Percentiles rank a stretch among this genome's conserved stretches.
Conservation (phyloP, 1,140 invertebrate genomes). For the Mactra quadrangularis region DNA sequence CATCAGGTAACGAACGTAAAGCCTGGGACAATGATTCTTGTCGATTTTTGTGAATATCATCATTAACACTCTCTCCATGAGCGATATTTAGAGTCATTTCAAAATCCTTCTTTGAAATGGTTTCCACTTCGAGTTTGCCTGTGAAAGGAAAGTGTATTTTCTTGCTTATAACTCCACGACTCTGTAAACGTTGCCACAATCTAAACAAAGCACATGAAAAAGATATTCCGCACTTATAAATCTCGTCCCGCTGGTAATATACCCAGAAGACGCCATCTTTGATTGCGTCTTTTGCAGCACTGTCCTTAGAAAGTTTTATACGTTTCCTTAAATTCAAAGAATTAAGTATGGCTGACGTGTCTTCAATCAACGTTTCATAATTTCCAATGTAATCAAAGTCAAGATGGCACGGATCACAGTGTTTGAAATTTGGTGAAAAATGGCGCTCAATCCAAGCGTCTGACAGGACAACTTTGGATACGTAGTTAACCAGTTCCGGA, state of each 20-base stretch:
- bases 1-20: neutral
- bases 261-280: conserved; percentile 22
- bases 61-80: neutral
- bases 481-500: conserved; percentile 31
- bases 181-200: conserved; percentile 31
- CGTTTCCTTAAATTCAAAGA: conserved; percentile 5
- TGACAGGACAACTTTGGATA: neutral
- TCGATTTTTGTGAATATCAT: neutral
- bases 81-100: neutral
- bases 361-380: conserved; percentile 43
- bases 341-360: conserved; percentile 13
- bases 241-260: conserved; percentile 13
- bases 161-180: conserved; percentile 15
- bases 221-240: conserved; percentile 17
- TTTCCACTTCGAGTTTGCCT: neutral
- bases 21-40: neutral
- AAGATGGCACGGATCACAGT: conserved; percentile 16
- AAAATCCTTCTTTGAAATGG: conserved; percentile 9
- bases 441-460: conserved; percentile 8
- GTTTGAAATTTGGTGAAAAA: conserved; percentile 43
- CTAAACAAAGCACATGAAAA: conserved; percentile 43
- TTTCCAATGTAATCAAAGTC: conserved; percentile 38
- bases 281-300: conserved; percentile 6
- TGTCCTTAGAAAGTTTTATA: neutral
- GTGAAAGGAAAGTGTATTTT: conserved; percentile 9